Evolutionary conservation across 2,888 invertebrate species (phyloP), one percentile per base, ranked within the genome.

Genomic region (Automeris io): DNA sequence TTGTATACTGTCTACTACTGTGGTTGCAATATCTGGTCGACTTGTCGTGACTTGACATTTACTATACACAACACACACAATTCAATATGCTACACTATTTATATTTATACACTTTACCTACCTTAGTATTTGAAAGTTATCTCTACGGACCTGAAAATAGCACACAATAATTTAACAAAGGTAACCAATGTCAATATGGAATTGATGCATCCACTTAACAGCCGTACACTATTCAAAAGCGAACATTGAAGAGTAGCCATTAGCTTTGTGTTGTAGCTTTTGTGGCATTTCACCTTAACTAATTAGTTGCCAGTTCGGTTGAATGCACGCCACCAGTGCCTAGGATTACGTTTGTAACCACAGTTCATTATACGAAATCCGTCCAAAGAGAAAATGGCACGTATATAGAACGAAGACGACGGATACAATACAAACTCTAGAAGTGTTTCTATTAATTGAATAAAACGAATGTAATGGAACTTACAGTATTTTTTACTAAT

Each of bases 261-360:
- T 60, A 53, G 58, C 63, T 64, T 63, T 63, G 56, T 60, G 60
- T 38, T 46, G 44, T 37, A 54, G 59, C 51, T 54, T 50, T 45
- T 55, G 51, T 53, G 42, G 50, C 35, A 35, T 43, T 37, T 50
- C 56, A 54, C 51, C 57, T 46, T 8, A 26, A 42, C 55, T 67
- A 66, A 67, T 70, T 65, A 67, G 62, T 57, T 44, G 37, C 45
- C 39, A 41, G 39, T 47, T 49, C 40, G 45, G 32, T 35, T 54
- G 56, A 54, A 59, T 65, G 53, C 54, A 43, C 45, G 33, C 18
- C 39, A 35, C 32, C 35, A 39, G 24, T 23, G 40, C 38, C 32
- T 43, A 36, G 40, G 40, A 52, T 52, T 49, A 54, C 44, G 24
- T 45, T 40, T 21, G 40, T 29, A 37, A 33, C 35, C 6, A 33